These are phyloP conservation scores for Tetheella fluctuosa DNA, from an alignment of 2,888 invertebrate genomes.

Conservation along the genomic window DNA sequence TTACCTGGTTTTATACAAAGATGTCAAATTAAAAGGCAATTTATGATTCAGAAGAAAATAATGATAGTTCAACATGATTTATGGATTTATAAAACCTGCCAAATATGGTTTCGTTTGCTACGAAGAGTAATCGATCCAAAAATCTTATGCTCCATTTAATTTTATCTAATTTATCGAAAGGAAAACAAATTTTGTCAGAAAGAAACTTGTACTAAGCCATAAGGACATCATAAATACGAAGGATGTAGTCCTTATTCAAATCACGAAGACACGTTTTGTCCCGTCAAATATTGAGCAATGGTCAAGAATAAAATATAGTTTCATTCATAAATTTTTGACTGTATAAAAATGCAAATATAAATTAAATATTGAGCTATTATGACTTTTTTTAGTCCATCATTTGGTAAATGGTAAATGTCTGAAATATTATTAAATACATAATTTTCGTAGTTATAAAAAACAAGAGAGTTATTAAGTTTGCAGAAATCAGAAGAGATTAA, in stretches of 20 bases:
- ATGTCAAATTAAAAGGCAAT: not conserved
- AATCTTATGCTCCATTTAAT: too few species aligned
- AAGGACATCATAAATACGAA: not conserved
- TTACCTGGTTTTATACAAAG: not conserved
- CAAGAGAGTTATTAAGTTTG: not conserved
- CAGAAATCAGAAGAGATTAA: not conserved
- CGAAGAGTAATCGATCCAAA: too few species aligned
- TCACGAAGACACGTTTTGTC: not conserved
- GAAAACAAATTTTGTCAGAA: too few species aligned
- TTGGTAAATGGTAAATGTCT: not conserved
- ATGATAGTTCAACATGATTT: too few species aligned
- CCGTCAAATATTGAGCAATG: not conserved
- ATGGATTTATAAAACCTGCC: too few species aligned
- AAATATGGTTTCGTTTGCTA: too few species aligned
- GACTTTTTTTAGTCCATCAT: not conserved
- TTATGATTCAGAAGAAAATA: not conserved
- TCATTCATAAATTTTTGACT: not conserved
- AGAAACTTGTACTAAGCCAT: not conserved
- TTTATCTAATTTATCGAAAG: too few species aligned
- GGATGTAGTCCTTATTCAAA: not conserved
- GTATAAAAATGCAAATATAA: constrained; percentile 1
- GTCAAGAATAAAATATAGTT: not conserved
- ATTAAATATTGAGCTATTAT: too few species aligned
- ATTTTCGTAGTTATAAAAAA: not conserved
- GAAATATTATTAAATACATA: not conserved